Percentiles rank a stretch among this genome's conserved stretches.
These are phyloP conservation scores for Ambastaia sidthimunki DNA, from an alignment of 2,797 vertebrate genomes.

Conservation along the genomic window DNA sequence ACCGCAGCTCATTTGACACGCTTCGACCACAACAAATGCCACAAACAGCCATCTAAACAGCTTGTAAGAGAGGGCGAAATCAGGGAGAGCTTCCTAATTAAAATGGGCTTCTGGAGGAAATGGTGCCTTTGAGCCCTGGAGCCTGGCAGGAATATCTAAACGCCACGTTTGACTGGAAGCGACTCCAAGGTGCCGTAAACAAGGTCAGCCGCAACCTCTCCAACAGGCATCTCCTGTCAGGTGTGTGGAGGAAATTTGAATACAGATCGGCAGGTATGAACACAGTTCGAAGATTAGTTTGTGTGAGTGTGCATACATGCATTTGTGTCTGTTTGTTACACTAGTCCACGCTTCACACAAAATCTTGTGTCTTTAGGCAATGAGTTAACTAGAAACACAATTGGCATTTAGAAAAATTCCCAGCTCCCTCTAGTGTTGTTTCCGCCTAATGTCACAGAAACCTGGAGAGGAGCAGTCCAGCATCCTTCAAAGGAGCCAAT, in stretches of 20 bases:
- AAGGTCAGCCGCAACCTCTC: constrained; percentile 2
- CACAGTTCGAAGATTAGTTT: neutral
- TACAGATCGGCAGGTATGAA: constrained; percentile 34
- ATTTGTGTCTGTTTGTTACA: constrained; percentile 27
- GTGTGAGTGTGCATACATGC: constrained; percentile 1
- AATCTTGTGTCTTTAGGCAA: constrained; percentile 66
- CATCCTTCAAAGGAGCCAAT: constrained; percentile 21
- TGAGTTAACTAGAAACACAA: constrained; percentile 70
- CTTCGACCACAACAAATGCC: constrained; percentile 46
- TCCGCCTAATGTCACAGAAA: constrained; percentile 61
- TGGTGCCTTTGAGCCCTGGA: constrained; percentile 25
- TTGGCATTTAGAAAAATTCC: constrained; percentile 61
- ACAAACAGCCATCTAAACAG: constrained; percentile 41
- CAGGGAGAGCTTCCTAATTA: constrained; percentile 46
- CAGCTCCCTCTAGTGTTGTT: constrained; percentile 43
- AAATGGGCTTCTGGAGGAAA: constrained; percentile 46
- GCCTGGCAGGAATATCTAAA: constrained; percentile 32
- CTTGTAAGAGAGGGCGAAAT: constrained; percentile 37
- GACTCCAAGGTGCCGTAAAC: neutral
- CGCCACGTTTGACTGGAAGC: neutral
- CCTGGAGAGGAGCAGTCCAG: neutral
- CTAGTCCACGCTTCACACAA: constrained; percentile 55
- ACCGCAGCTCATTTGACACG: constrained; percentile 50
- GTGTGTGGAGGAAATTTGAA: constrained; percentile 27
- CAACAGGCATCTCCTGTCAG: constrained; percentile 30